Percentiles rank a stretch among this genome's conserved stretches.
Conservation (phyloP, 2,888 invertebrate species). For the Cephus rjabovi region DNA sequence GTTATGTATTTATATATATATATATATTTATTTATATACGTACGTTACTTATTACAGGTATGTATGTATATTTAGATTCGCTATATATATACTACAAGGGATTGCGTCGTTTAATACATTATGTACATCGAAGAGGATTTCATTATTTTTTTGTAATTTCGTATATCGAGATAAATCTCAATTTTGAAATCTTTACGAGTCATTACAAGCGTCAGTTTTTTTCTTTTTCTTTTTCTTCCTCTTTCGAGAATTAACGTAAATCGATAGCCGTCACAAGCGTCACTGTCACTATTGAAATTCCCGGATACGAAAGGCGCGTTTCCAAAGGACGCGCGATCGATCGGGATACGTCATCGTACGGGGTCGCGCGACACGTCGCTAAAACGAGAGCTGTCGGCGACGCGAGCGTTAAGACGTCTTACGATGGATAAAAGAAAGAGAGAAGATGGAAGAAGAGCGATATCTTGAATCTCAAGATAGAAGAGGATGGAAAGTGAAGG, state of each 20-base stretch:
- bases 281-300: not conserved
- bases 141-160: conserved; percentile 22
- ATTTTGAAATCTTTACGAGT: conserved; percentile 16
- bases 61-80: conserved; percentile 9
- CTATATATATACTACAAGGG: conserved; percentile 17
- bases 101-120: conserved; percentile 36
- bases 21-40: conserved; percentile 3
- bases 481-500: not conserved
- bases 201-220: not conserved
- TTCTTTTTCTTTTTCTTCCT: not conserved
- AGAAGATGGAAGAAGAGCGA: not conserved
- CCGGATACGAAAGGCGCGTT: not conserved
- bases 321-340: not conserved
- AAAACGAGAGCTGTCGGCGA: not conserved
- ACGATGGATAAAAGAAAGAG: not conserved
- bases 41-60: conserved; percentile 4
- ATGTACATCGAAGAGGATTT: conserved; percentile 35
- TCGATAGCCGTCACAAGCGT: not conserved
- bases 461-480: not conserved
- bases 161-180: conserved; percentile 30
- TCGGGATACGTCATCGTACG: not conserved
- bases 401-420: not conserved
- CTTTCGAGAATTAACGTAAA: not conserved
- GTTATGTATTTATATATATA: not conserved
- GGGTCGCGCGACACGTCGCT: not conserved